These are phyloP conservation scores for Pseudorhiza aurosa DNA, from an alignment of 30 jellyfish, hydroid and myxozoan genomes.

Conservation along the genomic window DNA sequence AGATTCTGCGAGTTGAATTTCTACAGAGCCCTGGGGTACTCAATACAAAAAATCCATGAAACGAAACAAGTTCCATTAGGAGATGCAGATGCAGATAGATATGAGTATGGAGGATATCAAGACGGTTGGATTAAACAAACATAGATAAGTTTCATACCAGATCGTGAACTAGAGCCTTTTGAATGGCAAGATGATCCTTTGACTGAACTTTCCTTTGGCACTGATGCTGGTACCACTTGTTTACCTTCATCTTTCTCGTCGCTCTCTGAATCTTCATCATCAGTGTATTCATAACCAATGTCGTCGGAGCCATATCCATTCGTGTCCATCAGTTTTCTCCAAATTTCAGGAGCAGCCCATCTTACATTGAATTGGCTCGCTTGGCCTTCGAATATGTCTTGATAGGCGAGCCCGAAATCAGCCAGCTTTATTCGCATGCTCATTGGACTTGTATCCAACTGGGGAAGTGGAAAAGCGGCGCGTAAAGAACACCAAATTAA, in stretches of 20 bases:
- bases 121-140: neutral
- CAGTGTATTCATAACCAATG: neutral
- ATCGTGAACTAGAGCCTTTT: slow-evolving; percentile 1
- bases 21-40: too few relatives aligned
- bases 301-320: slow-evolving; percentile 12
- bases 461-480: too few relatives aligned
- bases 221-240: neutral
- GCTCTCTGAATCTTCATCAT: neutral
- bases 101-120: neutral
- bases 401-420: slow-evolving; percentile 80
- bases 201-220: neutral
- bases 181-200: neutral
- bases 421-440: slow-evolving; percentile 81
- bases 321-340: slow-evolving; percentile 23
- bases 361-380: slow-evolving; percentile 64
- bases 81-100: too few relatives aligned
- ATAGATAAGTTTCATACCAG: neutral
- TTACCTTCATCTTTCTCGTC: neutral
- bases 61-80: too few relatives aligned
- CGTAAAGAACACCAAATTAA: too few relatives aligned
- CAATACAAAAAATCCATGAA: too few relatives aligned
- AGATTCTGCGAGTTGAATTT: too few relatives aligned
- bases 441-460: slow-evolving; percentile 83
- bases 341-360: slow-evolving; percentile 85
- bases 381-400: slow-evolving; percentile 59